Base-by-base conservation (phyloP, 2,888 invertebrate species). In the Drosophila monieri region DNA sequence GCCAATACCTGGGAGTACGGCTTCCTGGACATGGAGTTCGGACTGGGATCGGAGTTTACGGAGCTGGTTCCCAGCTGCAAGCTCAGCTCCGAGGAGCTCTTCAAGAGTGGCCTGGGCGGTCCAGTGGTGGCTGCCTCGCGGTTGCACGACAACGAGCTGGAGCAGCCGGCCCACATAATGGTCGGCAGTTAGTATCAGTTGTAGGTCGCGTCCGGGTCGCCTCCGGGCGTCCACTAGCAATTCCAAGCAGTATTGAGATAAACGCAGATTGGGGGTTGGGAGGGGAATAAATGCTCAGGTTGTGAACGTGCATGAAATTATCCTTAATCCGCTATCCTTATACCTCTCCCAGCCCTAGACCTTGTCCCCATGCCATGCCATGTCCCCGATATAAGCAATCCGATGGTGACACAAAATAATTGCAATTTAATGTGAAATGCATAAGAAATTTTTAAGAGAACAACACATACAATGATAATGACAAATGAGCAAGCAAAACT, bases 81-180 rank as follows among this genome's bases (percentile, higher is more conserved):
- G 77, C 86, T 93, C 60, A 92, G 93, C 43, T 92, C 93, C 4
- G 93, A 93, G 62, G 93, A 93, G 69, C 91, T 93, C 25, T 91
- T 93, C 54, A 93, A 92, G 81, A 90, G 89, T 53, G 91, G 91
- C 43, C 88, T 92, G 23, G 89, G 91, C 30, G 89, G 90, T n/a
- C 88, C 91, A 25, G 88, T 89, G 10, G 88, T 88, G 54, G 84
- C 87, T 25, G 88, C 90, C 27, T 80, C 90, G 41, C 87, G 89
- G 60, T 85, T 85, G 43, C 89, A 91, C 66, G 91, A 92, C 68
- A 92, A 92, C 54, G 92, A 93, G 78, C 92, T 93, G 76, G 93
- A 93, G 80, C 90, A 93, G 77, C 92, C 93, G 64, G 93, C 93
- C 90, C 93, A 93, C 85, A 93, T 93, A 70, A 91, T 93, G 89